Conservation (phyloP, 53 echinoderm and acorn worm genomes). For the Paracentrotus lividus region DNA sequence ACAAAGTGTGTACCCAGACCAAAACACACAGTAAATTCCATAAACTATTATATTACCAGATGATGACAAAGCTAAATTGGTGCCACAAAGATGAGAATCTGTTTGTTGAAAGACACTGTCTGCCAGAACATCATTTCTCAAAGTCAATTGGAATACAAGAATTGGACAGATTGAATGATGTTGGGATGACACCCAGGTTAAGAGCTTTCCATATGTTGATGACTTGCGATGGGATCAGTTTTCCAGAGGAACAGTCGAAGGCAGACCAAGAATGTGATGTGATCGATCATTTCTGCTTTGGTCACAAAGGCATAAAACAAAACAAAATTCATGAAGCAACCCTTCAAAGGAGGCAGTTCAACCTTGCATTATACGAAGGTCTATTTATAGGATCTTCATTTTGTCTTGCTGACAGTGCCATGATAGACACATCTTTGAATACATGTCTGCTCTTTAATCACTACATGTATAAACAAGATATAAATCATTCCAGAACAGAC, state of each 20-base stretch:
- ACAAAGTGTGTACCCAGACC: background rate
- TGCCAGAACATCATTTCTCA: constrained; percentile 11
- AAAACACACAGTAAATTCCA: background rate
- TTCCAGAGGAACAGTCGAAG: background rate
- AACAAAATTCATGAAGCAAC: background rate
- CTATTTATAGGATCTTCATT: background rate
- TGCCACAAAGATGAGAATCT: constrained; percentile 29
- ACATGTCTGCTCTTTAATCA: background rate
- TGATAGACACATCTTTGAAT: background rate
- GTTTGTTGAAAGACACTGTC: background rate
- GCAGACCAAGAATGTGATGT: background rate
- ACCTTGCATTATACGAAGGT: constrained; percentile 9
- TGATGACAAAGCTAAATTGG: constrained; percentile 19
- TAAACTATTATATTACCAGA: background rate
- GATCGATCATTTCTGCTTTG: background rate
- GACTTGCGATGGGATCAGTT: background rate
- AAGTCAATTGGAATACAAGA: background rate
- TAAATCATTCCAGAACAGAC: background rate
- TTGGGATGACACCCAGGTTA: background rate
- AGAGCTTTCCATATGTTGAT: background rate
- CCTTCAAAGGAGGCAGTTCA: background rate
- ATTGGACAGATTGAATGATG: background rate
- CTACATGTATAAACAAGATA: background rate
- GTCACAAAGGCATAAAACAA: background rate
- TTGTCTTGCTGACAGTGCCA: constrained; percentile 30